Base-by-base conservation (phyloP, 2,113 vertebrate genomes). In the Antigone vipio region DNA sequence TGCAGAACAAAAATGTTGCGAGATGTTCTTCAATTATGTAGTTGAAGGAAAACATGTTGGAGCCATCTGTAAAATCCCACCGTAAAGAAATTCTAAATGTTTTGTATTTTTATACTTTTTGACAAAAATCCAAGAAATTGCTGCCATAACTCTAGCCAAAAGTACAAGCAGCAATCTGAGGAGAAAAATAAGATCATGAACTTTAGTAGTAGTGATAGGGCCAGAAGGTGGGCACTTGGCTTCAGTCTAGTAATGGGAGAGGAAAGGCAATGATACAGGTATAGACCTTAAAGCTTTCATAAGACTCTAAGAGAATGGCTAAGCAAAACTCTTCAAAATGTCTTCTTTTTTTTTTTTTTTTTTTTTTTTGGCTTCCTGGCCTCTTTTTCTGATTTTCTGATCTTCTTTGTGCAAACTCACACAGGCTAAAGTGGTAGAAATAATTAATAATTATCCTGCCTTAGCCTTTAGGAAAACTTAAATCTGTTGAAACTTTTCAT, bases 391-490 rank as follows among this genome's bases (percentile, higher is more conserved):
- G 1, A 19, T 89, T 81, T 95, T 64, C 29, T 64, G 55, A n/a
- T 78, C 15, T 60, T 73, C 38, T 40, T 60, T 59, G 34, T 53
- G 15, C 15, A 95, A 86, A 73, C 7, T 85, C 11, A 44, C 13
- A 40, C 9, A 67, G n/a, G 30, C 2, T 47, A 30, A 29, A 29
- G 17, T 64, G 52, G 29, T 53, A 64, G 42, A 87, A 80, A 47
- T 78, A 82, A 90, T 82, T 82, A 81, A 92, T 84, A 62, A 86
- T 92, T 92, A 72, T 77, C n/a, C 14, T 58, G 38, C 42, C 40
- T 40, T 91, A 89, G 27, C 42, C 91, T 95, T 97, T 42, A 94
- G 77, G 66, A 94, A 96, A 95, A 66, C 53, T 81, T 88, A 84
- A 76, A 87, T 53, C 15, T 68, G 3, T 80, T 74, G 88, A 84